phyloP scores from a whole-genome alignment of 2,113 vertebrate genomes.

The Cariama cristata region DNA sequence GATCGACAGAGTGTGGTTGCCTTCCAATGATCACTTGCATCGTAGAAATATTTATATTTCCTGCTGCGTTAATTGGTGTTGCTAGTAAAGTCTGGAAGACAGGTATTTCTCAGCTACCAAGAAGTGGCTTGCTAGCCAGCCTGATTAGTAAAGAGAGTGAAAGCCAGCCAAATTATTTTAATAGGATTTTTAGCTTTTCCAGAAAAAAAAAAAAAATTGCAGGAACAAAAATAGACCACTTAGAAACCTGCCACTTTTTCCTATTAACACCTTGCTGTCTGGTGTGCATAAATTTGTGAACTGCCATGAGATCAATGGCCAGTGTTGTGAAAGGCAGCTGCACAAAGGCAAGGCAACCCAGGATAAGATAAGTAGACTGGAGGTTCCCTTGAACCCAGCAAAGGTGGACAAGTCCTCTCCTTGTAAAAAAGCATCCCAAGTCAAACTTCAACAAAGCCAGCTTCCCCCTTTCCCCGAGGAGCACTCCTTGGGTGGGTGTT shows the following conservation, averaged over 20 bases:
- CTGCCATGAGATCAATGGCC: neutral
- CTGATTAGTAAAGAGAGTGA: neutral
- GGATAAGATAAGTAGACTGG: neutral
- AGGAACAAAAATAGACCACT: neutral
- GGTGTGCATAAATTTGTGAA: neutral
- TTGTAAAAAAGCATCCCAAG: neutral
- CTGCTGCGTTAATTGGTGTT: conserved; percentile 31
- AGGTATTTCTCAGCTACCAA: conserved; percentile 4
- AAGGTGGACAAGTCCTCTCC: neutral
- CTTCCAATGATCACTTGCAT: neutral
- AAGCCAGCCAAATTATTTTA: conserved; percentile 4
- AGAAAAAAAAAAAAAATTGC: neutral
- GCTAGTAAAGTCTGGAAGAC: neutral
- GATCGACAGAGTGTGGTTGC: neutral
- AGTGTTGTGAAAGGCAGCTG: neutral
- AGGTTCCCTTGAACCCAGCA: neutral
- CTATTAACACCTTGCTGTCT: neutral
- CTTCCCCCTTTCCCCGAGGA: neutral
- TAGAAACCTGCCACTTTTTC: neutral
- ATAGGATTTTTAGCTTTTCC: neutral
- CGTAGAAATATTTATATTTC: conserved; percentile 11
- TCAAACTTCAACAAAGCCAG: neutral
- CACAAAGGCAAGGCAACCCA: neutral
- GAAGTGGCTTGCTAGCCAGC: neutral
- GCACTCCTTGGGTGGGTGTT: neutral